Evolutionary conservation across 2,888 invertebrate species (phyloP).

Genomic region (Bimastos eiseni): DNA sequence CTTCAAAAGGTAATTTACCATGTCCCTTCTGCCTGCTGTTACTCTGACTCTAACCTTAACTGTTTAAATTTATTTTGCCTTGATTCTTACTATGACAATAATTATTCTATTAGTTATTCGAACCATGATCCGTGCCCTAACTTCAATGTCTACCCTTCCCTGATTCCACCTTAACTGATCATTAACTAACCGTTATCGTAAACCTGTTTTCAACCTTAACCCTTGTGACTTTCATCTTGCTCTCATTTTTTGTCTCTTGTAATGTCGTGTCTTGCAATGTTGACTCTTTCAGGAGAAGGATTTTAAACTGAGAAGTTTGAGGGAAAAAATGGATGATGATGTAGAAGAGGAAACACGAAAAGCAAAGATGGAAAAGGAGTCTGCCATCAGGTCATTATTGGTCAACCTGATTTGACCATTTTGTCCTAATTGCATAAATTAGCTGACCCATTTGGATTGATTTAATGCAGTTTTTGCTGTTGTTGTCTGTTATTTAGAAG

Average conservation of each 20-base stretch:
- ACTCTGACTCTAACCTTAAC: no score
- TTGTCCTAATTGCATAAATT: neutral
- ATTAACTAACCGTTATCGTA: neutral
- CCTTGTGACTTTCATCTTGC: neutral
- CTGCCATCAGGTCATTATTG: constrained; percentile 31
- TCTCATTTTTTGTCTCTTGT: neutral
- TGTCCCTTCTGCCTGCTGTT: no score
- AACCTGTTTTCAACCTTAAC: neutral
- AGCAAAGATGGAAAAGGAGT: constrained; percentile 49
- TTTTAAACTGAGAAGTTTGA: constrained; percentile 48
- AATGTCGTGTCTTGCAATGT: neutral
- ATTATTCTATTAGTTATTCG: no score
- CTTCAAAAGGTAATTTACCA: neutral
- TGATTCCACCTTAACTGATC: neutral
- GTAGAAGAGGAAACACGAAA: constrained; percentile 52
- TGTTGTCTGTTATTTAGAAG: neutral
- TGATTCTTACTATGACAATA: no score
- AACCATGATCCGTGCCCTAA: no score
- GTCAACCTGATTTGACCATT: neutral
- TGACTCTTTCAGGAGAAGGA: constrained; percentile 40
- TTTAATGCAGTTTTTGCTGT: neutral
- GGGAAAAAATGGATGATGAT: constrained; percentile 51
- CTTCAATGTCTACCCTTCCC: neutral
- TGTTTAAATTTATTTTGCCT: no score
- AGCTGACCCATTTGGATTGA: neutral